Percentiles rank a stretch among this genome's conserved stretches.
Conservation (phyloP, 2,113 vertebrate genomes). For the Hydropotes inermis region DNA sequence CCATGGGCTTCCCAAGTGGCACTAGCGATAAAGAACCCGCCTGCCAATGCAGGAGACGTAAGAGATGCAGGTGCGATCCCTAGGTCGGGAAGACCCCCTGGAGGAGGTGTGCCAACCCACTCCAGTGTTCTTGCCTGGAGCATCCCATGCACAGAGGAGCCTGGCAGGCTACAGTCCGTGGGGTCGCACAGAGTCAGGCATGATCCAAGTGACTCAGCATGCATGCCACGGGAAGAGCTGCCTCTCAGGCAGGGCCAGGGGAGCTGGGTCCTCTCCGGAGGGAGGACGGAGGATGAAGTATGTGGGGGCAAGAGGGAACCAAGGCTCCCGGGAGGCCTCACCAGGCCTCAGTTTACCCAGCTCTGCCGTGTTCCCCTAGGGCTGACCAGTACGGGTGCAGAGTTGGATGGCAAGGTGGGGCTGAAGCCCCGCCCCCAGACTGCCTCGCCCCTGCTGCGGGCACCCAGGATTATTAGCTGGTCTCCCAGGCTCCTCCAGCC, state of each 20-base stretch:
- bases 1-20: not conserved
- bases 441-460: fast-evolving
- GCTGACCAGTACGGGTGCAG: not conserved
- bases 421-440: not conserved
- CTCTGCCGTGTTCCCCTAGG: not conserved
- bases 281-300: not conserved
- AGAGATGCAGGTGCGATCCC: not conserved
- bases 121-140: not conserved
- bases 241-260: not conserved
- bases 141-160: not conserved
- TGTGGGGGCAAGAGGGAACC: too few relatives aligned
- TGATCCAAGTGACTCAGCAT: not conserved
- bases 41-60: not conserved
- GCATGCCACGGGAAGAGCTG: too few relatives aligned
- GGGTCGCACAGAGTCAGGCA: not conserved
- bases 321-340: not conserved
- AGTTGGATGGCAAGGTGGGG: not conserved
- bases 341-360: not conserved
- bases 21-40: not conserved
- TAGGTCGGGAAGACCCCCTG: not conserved
- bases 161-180: not conserved
- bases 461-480: not conserved
- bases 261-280: not conserved
- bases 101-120: not conserved
- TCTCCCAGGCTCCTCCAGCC: not conserved